Evolutionary conservation across 2,888 invertebrate genomes (phyloP), one percentile per base, ranked within the genome.

Genomic region (Philereme vetulata): DNA sequence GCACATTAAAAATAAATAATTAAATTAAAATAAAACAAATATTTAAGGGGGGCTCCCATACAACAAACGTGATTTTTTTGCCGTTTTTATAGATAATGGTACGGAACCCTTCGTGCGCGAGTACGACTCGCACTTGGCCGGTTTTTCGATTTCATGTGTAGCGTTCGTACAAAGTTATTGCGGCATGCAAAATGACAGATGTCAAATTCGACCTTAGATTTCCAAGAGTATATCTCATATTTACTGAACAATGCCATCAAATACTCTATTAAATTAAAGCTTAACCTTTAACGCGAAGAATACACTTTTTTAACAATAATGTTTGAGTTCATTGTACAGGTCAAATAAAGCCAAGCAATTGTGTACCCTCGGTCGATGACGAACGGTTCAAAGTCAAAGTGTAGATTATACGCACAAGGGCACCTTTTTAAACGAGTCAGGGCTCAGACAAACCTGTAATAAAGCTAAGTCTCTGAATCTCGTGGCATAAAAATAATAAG

Each of bases 281-380:
- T 59, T 53, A 48, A 66, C 75, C 68, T 72, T 75, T 72, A 63
- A 65, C 60, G 60, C 55, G 57, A 69, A 70, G 65, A 73, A 67
- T 66, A 69, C 54, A 60, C 56, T 64, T 65, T 66, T 67, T 64
- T 63, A 72, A 69, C 67, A 70, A 72, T 67, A 67, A 67, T 66
- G 63, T 60, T 62, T 56, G 64, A 64, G 62, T 64, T 64, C 59
- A 55, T 60, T 62, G 66, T 65, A 63, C 68, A 65, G 45, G 47
- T 61, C 44, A 49, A 47, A 51, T 46, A 46, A 55, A 45, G 57
- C 47, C 45, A 56, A 49, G 34, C 48, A 51, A 51, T 45, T 52
- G 49, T 52, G 40, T 45, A 34, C 48, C 50, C 11, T 59, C 32
- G 40, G 42, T 36, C 45, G 36, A 44, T 47, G 33, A 21, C 42